Percentiles rank a stretch among this genome's conserved stretches.
phyloP scores from a whole-genome alignment of 1,140 invertebrate genomes.

The Drosophila pallidifrons region DNA sequence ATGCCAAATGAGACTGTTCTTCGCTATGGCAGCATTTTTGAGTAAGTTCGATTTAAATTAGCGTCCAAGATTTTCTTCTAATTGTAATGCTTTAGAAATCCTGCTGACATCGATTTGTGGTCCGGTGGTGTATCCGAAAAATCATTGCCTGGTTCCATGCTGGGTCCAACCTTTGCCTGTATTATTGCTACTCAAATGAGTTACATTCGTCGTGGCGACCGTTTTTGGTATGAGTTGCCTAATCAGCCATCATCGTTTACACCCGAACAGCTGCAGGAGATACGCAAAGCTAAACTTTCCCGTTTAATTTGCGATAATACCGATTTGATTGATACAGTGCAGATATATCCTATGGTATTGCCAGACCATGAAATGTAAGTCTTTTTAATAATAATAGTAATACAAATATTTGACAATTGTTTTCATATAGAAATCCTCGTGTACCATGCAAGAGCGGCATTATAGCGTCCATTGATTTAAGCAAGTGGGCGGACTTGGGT shows the following conservation, averaged over 20 bases:
- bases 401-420: background rate
- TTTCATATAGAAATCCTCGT: conserved; percentile 90
- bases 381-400: background rate
- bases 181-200: conserved; percentile 98
- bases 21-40: conserved; percentile 91
- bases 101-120: conserved; percentile 96
- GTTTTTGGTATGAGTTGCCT: conserved; percentile 98
- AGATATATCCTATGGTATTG: conserved; percentile 96
- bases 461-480: conserved; percentile 93
- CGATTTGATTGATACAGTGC: conserved; percentile 95
- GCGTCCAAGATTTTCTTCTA: background rate
- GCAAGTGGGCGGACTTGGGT: conserved; percentile 93
- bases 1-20: conserved; percentile 95
- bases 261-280: conserved; percentile 94
- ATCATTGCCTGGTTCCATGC: conserved; percentile 93
- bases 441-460: conserved; percentile 95
- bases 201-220: conserved; percentile 94
- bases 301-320: conserved; percentile 98
- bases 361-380: conserved; percentile 96
- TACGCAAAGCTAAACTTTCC: conserved; percentile 94
- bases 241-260: conserved; percentile 97
- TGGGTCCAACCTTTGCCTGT: conserved; percentile 98
- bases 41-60: conserved; percentile 86
- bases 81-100: conserved; percentile 87
- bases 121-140: conserved; percentile 96